Conservation (phyloP, 2,888 invertebrate genomes). For the Troilus luridus region DNA sequence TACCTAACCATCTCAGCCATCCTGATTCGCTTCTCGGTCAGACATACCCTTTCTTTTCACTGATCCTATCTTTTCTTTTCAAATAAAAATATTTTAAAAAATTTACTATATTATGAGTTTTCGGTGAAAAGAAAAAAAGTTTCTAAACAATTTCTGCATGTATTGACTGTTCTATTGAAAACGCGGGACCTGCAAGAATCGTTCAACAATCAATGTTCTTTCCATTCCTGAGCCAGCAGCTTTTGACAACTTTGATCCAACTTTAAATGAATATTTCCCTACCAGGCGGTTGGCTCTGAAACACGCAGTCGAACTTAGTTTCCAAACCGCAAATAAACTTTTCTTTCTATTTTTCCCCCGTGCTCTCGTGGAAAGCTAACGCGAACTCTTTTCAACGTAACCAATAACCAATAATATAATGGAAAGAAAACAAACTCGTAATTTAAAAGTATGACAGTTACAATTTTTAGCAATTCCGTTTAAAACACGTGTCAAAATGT, state of each 20-base stretch:
- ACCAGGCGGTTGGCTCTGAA: conserved; percentile 12
- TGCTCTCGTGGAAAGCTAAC: neutral
- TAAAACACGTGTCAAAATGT: neutral
- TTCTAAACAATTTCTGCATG: neutral
- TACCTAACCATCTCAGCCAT: too few species aligned
- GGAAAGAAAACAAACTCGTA: neutral
- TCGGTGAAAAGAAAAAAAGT: too few species aligned
- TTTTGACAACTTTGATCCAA: conserved; percentile 21
- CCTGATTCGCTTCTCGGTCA: too few species aligned
- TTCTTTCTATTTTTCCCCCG: neutral
- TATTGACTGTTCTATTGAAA: neutral
- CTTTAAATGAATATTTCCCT: conserved; percentile 38
- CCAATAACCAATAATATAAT: conserved; percentile 31
- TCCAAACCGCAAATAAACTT: conserved; percentile 16
- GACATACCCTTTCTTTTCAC: too few species aligned
- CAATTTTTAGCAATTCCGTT: neutral
- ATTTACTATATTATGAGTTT: too few species aligned
- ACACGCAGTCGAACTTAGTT: conserved; percentile 35
- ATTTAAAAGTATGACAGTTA: neutral
- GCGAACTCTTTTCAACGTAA: neutral
- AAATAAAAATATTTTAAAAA: too few species aligned
- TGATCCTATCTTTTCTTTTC: too few species aligned
- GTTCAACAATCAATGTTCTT: neutral
- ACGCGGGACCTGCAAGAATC: neutral
- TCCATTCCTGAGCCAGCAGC: neutral